Percentiles rank a stretch among this genome's conserved stretches.
phyloP scores from a whole-genome alignment of 2,797 vertebrate species.

The Darevskia nairensis region DNA sequence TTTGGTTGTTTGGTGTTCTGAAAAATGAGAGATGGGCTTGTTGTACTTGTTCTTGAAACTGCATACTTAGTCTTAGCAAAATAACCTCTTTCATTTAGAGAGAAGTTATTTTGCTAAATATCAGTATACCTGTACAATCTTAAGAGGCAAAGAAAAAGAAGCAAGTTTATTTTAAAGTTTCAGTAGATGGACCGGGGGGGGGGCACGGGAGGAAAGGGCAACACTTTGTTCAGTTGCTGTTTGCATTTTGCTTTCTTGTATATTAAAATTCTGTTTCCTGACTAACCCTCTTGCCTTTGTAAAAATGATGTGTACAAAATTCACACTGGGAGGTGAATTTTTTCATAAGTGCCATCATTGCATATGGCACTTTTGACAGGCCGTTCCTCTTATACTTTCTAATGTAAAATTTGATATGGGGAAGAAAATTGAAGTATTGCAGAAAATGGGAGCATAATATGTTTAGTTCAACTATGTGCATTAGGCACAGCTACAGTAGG shows the following conservation, averaged over 20 bases:
- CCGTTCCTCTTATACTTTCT: background rate
- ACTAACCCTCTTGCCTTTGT: background rate
- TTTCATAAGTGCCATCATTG: background rate
- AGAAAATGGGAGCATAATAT: no score
- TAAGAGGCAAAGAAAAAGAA: background rate
- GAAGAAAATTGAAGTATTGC: background rate
- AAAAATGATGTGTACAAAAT: background rate
- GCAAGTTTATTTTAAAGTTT: background rate
- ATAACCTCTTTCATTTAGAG: background rate
- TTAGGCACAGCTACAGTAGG: background rate
- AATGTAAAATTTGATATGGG: background rate
- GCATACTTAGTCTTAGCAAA: background rate
- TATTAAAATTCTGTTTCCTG: background rate
- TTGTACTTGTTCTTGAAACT: constrained; percentile 3
- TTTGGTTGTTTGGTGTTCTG: background rate
- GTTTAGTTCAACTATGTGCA: background rate
- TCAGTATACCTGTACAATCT: background rate
- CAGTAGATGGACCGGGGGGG: background rate
- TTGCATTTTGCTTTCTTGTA: constrained; percentile 23
- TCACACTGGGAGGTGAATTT: background rate
- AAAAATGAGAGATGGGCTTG: background rate
- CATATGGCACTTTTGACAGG: background rate
- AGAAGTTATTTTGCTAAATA: background rate
- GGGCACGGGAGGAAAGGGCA: constrained; percentile 15
- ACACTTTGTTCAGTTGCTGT: constrained; percentile 18